phyloP scores from a whole-genome alignment of 2,888 invertebrate species.

The Eupithecia centaureata region DNA sequence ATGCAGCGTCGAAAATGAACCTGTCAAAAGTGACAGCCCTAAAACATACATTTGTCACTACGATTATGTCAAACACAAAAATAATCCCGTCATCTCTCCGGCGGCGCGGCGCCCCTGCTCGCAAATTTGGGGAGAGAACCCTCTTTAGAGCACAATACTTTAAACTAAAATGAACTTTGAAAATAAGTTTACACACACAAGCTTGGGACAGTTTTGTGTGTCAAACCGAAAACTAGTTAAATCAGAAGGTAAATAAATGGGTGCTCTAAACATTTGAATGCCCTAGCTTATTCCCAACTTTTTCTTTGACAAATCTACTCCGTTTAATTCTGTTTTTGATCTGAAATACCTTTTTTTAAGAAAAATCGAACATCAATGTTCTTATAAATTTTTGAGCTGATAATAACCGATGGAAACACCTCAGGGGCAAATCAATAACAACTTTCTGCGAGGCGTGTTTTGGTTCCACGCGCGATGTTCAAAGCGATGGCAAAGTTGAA shows the following conservation, averaged over 20 bases:
- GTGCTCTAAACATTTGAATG: neutral
- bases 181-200: neutral
- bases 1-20: constrained; percentile 59
- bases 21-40: constrained; percentile 73
- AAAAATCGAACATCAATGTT: neutral
- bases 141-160: constrained; percentile 4
- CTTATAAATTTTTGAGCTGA: neutral
- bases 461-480: constrained; percentile 35
- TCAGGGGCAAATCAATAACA: constrained; percentile 8
- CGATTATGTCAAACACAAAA: constrained; percentile 84
- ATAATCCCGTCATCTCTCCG: constrained; percentile 83
- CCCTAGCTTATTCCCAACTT: neutral
- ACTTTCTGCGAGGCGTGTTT: neutral
- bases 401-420: constrained; percentile 5
- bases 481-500: constrained; percentile 62
- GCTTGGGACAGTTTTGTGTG: neutral
- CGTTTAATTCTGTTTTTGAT: neutral
- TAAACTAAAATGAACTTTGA: constrained; percentile 4
- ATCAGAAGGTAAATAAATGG: neutral
- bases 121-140: constrained; percentile 73
- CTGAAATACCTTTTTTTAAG: neutral
- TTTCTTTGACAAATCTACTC: neutral
- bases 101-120: constrained; percentile 74
- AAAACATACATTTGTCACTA: constrained; percentile 82
- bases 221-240: neutral